Base-by-base conservation (phyloP, 2,797 vertebrate species). In the Brachyalestes nurse region DNA sequence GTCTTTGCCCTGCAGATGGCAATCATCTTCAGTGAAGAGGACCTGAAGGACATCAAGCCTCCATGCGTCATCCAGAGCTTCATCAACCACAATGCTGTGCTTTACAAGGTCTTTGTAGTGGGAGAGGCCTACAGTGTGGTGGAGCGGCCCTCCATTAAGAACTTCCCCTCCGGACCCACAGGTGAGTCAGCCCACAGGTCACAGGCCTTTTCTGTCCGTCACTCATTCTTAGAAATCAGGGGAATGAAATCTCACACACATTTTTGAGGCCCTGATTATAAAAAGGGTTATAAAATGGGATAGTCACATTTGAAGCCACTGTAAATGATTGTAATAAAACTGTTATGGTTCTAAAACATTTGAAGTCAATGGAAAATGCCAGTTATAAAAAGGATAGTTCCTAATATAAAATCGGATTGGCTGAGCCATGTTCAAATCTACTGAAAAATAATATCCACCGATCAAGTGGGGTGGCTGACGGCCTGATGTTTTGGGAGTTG, bases 41-140 rank as follows among this genome's bases (percentile, higher is more conserved):
- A 97, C 87, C 92, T 99, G 91, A 96, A 94, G 49, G 95, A 96
- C 70, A 94, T 99, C 84, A 96, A 92, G 74, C 97, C 97, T 0
- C 98, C 97, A 0, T 99, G 98, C 0, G 98, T 99, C 88, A 96
- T 99, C 88, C 98, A 99, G 94, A 99, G 96, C 86, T 99, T 99
- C 92, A 98, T 99, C 91, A 99, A 98, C 92, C 98, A 99, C 91
- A 99, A 99, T 0, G 98, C 98, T 0, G 96, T 99, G 75, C 95
- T 99, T 16, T 98, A 99, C 91, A 99, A 99, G 90, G 98, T 99
- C 87, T 99, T 99, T 0, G 97, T 99, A 86, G 97, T 99, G 0
- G 98, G 98, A 16, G 97, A 99, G 62, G 96, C 97, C n/a, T 97
- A 99, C 93, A 97, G 96, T 0, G 97, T 99, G 89, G 97, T 99